These are phyloP conservation scores for Crioceris asparagi DNA, from an alignment of 2,888 invertebrate species.

Conservation along the genomic window DNA sequence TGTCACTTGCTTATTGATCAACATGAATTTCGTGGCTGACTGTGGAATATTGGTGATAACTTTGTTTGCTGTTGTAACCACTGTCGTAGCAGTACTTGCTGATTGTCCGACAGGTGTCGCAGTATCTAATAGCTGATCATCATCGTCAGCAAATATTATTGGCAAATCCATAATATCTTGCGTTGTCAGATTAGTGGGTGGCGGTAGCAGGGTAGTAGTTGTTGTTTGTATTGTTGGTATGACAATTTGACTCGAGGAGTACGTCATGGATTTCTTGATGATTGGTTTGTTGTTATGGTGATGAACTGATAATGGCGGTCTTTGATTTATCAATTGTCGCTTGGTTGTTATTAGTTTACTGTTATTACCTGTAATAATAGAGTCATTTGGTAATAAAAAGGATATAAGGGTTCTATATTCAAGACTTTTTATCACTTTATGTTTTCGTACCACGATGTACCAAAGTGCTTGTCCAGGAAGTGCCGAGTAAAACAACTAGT, in stretches of 20 bases:
- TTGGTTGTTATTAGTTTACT: constrained; percentile 33
- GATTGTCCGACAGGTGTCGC: no score
- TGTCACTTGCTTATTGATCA: constrained; percentile 12
- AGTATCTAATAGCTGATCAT: no score
- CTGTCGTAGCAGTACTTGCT: constrained; percentile 1
- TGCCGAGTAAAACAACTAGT: no score
- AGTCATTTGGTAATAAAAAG: no score
- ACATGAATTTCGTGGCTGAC: constrained; percentile 10
- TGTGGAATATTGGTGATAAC: constrained; percentile 4
- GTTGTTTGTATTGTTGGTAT: no score
- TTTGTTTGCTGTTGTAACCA: constrained; percentile 2
- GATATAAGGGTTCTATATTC: no score
- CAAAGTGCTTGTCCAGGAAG: no score
- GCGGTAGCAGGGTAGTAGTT: constrained; percentile 23
- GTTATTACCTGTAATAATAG: no score
- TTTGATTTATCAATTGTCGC: constrained; percentile 28
- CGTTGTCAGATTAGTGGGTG: constrained; percentile 40
- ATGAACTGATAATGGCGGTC: constrained; percentile 21
- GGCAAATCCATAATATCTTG: constrained; percentile 54
- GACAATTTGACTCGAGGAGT: neutral
- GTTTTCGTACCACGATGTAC: no score
- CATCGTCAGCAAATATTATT: constrained; percentile 54
- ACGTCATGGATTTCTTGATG: constrained; percentile 2
- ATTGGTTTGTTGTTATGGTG: constrained; percentile 11
- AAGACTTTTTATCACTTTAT: no score